Evolutionary conservation across 1,140 invertebrate genomes (phyloP).

Genomic region (Galleria mellonella): DNA sequence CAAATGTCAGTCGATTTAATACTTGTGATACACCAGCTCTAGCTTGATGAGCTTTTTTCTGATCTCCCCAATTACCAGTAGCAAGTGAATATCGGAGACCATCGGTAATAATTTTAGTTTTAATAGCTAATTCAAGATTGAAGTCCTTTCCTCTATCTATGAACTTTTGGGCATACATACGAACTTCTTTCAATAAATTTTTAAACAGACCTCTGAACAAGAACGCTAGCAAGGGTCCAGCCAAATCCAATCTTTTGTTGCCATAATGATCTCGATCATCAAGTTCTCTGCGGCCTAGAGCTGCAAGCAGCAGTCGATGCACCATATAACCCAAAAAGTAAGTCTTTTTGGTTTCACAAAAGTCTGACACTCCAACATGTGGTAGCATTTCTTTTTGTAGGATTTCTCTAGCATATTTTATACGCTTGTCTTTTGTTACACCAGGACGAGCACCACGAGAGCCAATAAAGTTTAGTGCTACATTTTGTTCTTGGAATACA

Average conservation of each 20-base stretch:
- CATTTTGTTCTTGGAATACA: conserved; percentile 99
- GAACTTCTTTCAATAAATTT: conserved; percentile 95
- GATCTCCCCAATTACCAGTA: conserved; percentile 99
- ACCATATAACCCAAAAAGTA: conserved; percentile 99
- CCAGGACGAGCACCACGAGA: conserved; percentile 96
- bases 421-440: conserved; percentile 98
- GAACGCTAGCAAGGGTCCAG: conserved; percentile 96
- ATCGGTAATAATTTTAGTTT: conserved; percentile 98
- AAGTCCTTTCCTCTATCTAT: conserved; percentile 99
- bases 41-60: conserved; percentile 99
- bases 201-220: conserved; percentile 95
- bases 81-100: conserved; percentile 98
- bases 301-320: conserved; percentile 93
- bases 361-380: conserved; percentile 98
- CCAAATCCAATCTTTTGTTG: conserved; percentile 97
- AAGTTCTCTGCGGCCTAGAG: conserved; percentile 94
- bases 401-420: conserved; percentile 99
- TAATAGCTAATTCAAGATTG: conserved; percentile 97
- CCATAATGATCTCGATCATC: conserved; percentile 99
- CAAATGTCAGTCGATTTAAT: conserved; percentile 97
- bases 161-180: conserved; percentile 99
- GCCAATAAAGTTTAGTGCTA: conserved; percentile 98
- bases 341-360: conserved; percentile 99
- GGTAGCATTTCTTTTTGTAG: conserved; percentile 99
- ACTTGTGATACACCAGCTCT: conserved; percentile 93